These are phyloP conservation scores for Ochropacha duplaris DNA, from an alignment of 2,888 invertebrate species.

Conservation along the genomic window DNA sequence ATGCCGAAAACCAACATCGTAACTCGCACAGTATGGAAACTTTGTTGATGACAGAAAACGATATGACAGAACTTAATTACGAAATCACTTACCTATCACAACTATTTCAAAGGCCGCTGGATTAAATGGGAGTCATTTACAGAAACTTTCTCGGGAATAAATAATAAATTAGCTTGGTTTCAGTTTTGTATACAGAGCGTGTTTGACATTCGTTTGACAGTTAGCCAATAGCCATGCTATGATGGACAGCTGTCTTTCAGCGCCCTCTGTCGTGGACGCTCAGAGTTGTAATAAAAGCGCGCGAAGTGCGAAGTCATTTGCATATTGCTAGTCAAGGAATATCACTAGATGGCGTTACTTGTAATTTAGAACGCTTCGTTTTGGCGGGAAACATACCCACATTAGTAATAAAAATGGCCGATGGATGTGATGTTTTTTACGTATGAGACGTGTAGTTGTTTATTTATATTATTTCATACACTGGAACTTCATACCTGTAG, in stretches of 20 bases:
- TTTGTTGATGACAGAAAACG: slow-evolving; percentile 35
- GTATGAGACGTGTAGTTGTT: neutral
- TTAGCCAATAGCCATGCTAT: slow-evolving; percentile 25
- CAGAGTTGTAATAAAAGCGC: slow-evolving; percentile 18
- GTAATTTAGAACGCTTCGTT: slow-evolving; percentile 7
- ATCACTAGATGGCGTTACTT: slow-evolving; percentile 55
- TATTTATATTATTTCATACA: neutral
- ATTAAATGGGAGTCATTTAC: slow-evolving; percentile 51
- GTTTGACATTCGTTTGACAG: slow-evolving; percentile 52
- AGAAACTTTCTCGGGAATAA: slow-evolving; percentile 68
- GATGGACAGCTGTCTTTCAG: slow-evolving; percentile 38
- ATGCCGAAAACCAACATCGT: slow-evolving; percentile 58
- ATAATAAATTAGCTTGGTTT: slow-evolving; percentile 79
- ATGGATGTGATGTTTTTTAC: neutral
- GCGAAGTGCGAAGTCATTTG: slow-evolving; percentile 41
- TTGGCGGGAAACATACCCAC: slow-evolving; percentile 24
- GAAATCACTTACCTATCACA: slow-evolving; percentile 49
- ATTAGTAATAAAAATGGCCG: too few relatives aligned
- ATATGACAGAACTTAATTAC: slow-evolving; percentile 12
- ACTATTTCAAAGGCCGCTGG: slow-evolving; percentile 42
- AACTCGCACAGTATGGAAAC: slow-evolving; percentile 71
- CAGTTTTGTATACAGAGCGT: slow-evolving; percentile 70
- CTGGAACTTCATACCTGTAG: slow-evolving; percentile 49
- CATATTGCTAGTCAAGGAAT: slow-evolving; percentile 39
- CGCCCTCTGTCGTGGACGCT: slow-evolving; percentile 60